Evolutionary conservation across 2,888 invertebrate species (phyloP), one percentile per base, ranked within the genome.

Genomic region (Limnephilus lunatus): DNA sequence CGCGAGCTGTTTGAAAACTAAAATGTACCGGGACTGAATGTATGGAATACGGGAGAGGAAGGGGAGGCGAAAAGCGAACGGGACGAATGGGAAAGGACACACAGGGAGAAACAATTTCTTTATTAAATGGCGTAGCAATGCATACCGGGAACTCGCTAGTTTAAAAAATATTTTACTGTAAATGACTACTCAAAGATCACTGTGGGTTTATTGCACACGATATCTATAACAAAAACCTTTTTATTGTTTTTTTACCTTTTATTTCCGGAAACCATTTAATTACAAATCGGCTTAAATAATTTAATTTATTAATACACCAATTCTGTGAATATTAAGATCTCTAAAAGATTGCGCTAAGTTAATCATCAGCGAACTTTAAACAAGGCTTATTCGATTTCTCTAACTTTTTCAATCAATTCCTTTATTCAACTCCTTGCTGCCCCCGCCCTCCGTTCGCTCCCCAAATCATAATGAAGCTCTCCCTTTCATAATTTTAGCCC

Each of bases 401-500:
- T n/a, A 86, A 86, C 85, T 86, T 86, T 86, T 86, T 86, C 39
- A 44, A 86, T 86, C 82, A 30, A 86, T 86, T 44, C n/a, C 44
- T 86, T 86, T 86, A 82, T 82, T 82, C 82, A 32, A 68, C 25
- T 7, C n/a, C 68, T 4, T n/a, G 0, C 68, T n/a, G 25, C 68
- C 68, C 68, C 44, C 12, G 44, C 68, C 68, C 25, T 7, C 19
- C 19, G 5, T n/a, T 68, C 25, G 7, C 68, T 25, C 25, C n/a
- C 25, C 68, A 5, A 68, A 68, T 68, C 68, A 68, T n/a, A n/a
- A 68, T 68, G 68, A 68, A 25, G 68, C n/a, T 68, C 68, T 68
- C 68, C 68, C 25, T 68, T 68, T 68, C 68, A 25, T 68, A 25
- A 68, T 68, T n/a, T 68, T 68, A 68, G n/a, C 68, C 25, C 25